Evolutionary conservation across 2,888 invertebrate genomes (phyloP), one percentile per base, ranked within the genome.

Genomic region (Limnephilus marmoratus): DNA sequence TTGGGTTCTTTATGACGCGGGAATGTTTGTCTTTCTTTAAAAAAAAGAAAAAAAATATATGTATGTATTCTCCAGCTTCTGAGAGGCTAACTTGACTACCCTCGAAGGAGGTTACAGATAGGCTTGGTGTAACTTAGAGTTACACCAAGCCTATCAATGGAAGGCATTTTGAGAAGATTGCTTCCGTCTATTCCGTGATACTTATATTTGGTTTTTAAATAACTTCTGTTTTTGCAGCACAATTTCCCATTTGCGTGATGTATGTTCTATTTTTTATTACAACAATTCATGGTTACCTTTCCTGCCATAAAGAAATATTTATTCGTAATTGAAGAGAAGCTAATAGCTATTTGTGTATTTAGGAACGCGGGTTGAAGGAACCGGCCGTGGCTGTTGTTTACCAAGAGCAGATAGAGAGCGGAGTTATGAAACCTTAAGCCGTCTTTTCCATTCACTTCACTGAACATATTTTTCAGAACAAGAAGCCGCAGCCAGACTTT

Each of bases 381-480:
- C 31, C 29, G 68, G 18, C 68, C 87, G 53, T 9, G 18, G 53
- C 68, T 34, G 87, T 68, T 87, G 87, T 87, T 87, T 87, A 13
- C 68, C 2, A 13, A 34, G 24, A 15, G 53, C 34, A 53, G 29
- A 31, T 53, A 87, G 87, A 68, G 31, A 87, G 31, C 68, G 34
- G 68, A 34, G 68, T 37, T 87, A 87, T 87, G 87, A n/a, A 53
- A 87, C 53, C 87, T 68, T 87, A 87, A 87, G 87, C 53, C 53
- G 87, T 31, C 87, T 87, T 87, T 87, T 87, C 87, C 68, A 87
- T 87, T 87, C 68, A 68, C 34, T 29, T 87, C 68, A 31, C 68
- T 53, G 49, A 87, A 86, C n/a, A 86, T 68, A 49, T 86, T 86
- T 86, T 86, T 86, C n/a, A 29, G 86, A 45, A 86, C 86, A 83